These are phyloP conservation scores for Platyscapa corneri DNA, from an alignment of 1,140 invertebrate species.

Conservation along the genomic window DNA sequence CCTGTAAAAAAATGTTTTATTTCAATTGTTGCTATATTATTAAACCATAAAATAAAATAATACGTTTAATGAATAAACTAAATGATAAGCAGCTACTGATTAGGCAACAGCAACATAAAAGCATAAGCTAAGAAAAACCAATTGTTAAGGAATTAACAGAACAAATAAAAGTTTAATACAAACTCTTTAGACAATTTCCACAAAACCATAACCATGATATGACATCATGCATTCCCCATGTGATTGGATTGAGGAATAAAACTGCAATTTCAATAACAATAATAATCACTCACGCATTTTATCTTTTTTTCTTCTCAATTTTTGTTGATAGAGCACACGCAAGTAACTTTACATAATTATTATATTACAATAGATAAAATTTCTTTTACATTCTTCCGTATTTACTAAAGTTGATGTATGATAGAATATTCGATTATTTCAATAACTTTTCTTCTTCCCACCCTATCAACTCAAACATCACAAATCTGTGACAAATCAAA, in stretches of 20 bases:
- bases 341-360: not conserved
- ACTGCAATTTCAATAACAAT: conserved; percentile 46
- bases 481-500: not conserved
- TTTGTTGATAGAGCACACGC: not conserved
- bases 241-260: conserved; percentile 43
- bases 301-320: not conserved
- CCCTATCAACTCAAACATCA: not conserved
- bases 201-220: conserved; percentile 47
- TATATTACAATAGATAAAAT: not conserved
- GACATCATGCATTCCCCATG: conserved; percentile 42
- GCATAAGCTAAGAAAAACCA: not conserved
- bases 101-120: conserved; percentile 35
- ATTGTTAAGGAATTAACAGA: conserved; percentile 39
- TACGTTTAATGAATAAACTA: too few relatives aligned
- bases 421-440: conserved; percentile 28
- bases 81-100: too few relatives aligned
- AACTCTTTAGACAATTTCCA: conserved; percentile 47
- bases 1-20: too few relatives aligned
- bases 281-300: conserved; percentile 14
- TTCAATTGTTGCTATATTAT: too few relatives aligned
- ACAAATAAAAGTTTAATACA: conserved; percentile 44
- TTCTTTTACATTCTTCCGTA: not conserved
- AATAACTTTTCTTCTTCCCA: not conserved
- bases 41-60: too few relatives aligned
- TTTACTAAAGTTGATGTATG: not conserved